Base-by-base conservation (phyloP, 2,113 vertebrate species). In the Oostethus manadensis region DNA sequence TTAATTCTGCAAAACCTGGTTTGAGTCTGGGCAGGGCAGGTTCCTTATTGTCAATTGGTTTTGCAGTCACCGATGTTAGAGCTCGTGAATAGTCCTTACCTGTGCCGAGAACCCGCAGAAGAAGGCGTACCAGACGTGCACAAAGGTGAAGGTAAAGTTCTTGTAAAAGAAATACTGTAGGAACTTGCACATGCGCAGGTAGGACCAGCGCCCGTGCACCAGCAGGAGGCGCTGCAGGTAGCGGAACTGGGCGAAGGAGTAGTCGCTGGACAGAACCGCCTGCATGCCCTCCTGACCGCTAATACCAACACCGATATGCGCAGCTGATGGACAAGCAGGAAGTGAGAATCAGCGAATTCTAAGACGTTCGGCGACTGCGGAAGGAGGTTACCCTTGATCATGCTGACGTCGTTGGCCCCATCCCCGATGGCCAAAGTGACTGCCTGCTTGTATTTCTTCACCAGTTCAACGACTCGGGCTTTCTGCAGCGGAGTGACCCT, bases 51-150 rank as follows among this genome's bases (percentile, higher is more conserved):
- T n/a, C n/a, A n/a, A n/a, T n/a, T n/a, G n/a, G n/a, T n/a, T n/a
- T n/a, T n/a, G n/a, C 38, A 9, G 13, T 42, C 38, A 14, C 38
- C 17, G 20, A 35, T 1, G 8, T 42, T 35, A n/a, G 17, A 33
- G 15, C 23, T 29, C 23, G 26, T 29, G 15, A 18, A 35, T 13
- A 10, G 14, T 3, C 8, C 83, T 86, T 64, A 96, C 97, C 94
- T 98, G 94, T 17, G 97, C 96, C 1, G 96, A 99, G 79, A 98
- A 99, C 23, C 96, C 96, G 0, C 88, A 96, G 89, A 91, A 98
- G 92, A 97, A 98, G 49, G 88, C 93, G 8, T 94, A 98, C 96
- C 97, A 99, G 89, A 98, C 93, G 59, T 99, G 94, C n/a, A 97
- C 90, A 21, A 99, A 84, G 0, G 95, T 98, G 79, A 98, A 99